Conservation (phyloP, 2,797 vertebrate species). For the Rhinichthys osculus region DNA sequence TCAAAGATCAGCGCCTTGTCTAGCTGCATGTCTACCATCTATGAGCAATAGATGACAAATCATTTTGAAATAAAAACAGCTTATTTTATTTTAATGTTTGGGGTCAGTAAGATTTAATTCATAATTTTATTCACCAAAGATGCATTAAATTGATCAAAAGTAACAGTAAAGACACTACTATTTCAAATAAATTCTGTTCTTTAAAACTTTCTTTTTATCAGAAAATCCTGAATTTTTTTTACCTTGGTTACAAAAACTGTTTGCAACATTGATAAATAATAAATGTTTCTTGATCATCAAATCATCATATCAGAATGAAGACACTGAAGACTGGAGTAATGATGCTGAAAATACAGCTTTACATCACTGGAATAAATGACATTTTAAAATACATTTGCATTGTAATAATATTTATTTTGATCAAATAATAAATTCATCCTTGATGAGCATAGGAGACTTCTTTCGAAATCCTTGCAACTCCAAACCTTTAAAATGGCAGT, state of each 20-base stretch:
- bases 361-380: not conserved
- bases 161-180: not conserved
- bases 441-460: not conserved
- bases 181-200: not conserved
- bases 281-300: not conserved
- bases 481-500: not conserved
- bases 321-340: not conserved
- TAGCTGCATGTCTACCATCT: conserved; percentile 87
- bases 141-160: not conserved
- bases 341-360: not conserved
- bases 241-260: not conserved
- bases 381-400: not conserved
- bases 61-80: not conserved
- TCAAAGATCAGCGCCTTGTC: conserved; percentile 86
- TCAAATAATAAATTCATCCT: not conserved
- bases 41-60: conserved; percentile 17
- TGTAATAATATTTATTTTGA: not conserved
- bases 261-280: not conserved
- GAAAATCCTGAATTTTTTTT: not conserved
- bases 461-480: not conserved
- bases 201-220: not conserved
- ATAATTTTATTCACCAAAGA: not conserved
- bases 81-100: not conserved
- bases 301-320: not conserved
- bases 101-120: not conserved